These are phyloP conservation scores for Hydroisotoma schaefferi DNA, from an alignment of 2,888 invertebrate genomes.

Conservation along the genomic window DNA sequence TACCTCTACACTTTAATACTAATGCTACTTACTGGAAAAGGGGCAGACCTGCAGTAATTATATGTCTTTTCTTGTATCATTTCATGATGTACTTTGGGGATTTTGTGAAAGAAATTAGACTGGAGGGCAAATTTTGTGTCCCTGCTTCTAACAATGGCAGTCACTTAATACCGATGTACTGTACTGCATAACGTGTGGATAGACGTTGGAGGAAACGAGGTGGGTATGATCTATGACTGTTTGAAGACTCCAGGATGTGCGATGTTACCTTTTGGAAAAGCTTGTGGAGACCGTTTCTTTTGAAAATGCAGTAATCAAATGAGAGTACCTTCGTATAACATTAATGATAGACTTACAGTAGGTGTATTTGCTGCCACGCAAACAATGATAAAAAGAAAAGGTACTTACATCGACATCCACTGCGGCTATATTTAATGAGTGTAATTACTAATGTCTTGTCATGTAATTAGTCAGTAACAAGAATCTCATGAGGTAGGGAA, in stretches of 20 bases:
- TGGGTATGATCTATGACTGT: neutral
- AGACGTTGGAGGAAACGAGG: neutral
- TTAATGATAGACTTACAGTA: too few species aligned
- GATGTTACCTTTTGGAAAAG: too few species aligned
- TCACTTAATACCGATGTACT: too few species aligned
- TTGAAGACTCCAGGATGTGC: too few species aligned
- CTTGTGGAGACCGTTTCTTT: too few species aligned
- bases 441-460: slow-evolving; percentile 8
- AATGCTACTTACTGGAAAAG: neutral
- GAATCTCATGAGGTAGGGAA: too few species aligned
- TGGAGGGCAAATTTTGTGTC: neutral
- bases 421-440: slow-evolving; percentile 4
- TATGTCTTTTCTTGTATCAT: neutral
- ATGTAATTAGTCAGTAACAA: slow-evolving; percentile 6
- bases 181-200: too few species aligned
- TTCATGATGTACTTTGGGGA: neutral
- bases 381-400: neutral
- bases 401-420: too few species aligned
- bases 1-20: neutral
- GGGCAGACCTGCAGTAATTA: slow-evolving; percentile 1
- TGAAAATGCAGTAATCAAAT: too few species aligned
- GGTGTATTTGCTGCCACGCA: neutral
- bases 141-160: neutral
- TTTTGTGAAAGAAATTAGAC: slow-evolving; percentile 4
- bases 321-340: too few species aligned